Conservation (phyloP, 1,140 invertebrate genomes). For the Diprion similis region DNA sequence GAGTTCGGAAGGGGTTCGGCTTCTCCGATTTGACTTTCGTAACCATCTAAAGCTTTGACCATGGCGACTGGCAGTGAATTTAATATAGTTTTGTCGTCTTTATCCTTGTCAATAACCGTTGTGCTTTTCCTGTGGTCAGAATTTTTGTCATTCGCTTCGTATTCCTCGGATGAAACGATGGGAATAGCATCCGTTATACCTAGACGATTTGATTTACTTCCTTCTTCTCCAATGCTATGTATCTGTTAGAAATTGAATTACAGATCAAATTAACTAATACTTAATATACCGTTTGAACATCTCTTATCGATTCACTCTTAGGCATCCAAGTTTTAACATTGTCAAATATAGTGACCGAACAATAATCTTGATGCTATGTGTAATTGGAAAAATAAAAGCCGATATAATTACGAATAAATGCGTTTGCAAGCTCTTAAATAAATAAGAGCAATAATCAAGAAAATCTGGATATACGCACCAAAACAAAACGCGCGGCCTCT, state of each 20-base stretch:
- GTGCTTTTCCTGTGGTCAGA: slow-evolving; percentile 34
- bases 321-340: background rate
- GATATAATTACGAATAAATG: background rate
- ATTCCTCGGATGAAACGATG: slow-evolving; percentile 48
- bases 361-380: background rate
- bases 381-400: slow-evolving; percentile 6
- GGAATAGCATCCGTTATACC: slow-evolving; percentile 50
- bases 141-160: slow-evolving; percentile 45
- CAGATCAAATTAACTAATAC: slow-evolving; percentile 14
- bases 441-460: slow-evolving; percentile 10
- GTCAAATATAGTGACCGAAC: background rate
- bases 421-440: slow-evolving; percentile 15
- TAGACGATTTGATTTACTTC: slow-evolving; percentile 49
- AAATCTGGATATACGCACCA: slow-evolving; percentile 38
- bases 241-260: slow-evolving; percentile 37
- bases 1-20: slow-evolving; percentile 80
- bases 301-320: background rate
- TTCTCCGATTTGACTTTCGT: slow-evolving; percentile 74
- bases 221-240: slow-evolving; percentile 51
- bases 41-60: slow-evolving; percentile 80
- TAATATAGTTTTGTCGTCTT: slow-evolving; percentile 54
- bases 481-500: slow-evolving; percentile 50
- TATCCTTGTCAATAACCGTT: slow-evolving; percentile 45
- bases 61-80: slow-evolving; percentile 78
- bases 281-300: background rate